Evolutionary conservation across 2,113 vertebrate genomes (phyloP).

Genomic region (Cinclus cinclus): DNA sequence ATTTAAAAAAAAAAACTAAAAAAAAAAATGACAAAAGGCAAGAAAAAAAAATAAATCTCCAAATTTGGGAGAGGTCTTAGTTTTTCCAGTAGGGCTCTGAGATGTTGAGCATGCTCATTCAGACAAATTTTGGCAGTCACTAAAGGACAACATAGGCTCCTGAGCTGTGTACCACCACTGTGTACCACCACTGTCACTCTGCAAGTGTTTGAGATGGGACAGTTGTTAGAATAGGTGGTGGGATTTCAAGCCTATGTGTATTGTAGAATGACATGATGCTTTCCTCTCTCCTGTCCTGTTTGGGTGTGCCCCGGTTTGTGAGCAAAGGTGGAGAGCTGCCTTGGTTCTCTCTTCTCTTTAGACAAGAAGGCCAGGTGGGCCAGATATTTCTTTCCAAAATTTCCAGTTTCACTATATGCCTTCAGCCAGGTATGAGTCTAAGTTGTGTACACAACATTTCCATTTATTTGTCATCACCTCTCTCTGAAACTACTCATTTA

Average conservation of each 20-base stretch:
- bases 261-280: background rate
- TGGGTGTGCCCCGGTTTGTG: background rate
- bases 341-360: background rate
- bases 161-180: too few relatives aligned
- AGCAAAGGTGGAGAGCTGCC: background rate
- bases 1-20: background rate
- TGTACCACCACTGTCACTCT: background rate
- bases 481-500: slow-evolving; percentile 25
- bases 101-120: background rate
- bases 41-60: background rate
- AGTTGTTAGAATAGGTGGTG: background rate
- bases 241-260: background rate
- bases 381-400: slow-evolving; percentile 20
- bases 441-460: slow-evolving; percentile 38
- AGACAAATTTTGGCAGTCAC: background rate
- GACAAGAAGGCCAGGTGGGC: background rate
- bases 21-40: background rate
- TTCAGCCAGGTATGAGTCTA: slow-evolving; percentile 22
- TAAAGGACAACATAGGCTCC: background rate
- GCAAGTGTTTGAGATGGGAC: background rate
- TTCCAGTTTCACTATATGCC: background rate
- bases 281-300: background rate
- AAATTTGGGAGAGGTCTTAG: background rate
- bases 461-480: background rate
- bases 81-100: background rate